Evolutionary conservation across 1,140 invertebrate genomes (phyloP).

Genomic region (Drosophila setifemur): DNA sequence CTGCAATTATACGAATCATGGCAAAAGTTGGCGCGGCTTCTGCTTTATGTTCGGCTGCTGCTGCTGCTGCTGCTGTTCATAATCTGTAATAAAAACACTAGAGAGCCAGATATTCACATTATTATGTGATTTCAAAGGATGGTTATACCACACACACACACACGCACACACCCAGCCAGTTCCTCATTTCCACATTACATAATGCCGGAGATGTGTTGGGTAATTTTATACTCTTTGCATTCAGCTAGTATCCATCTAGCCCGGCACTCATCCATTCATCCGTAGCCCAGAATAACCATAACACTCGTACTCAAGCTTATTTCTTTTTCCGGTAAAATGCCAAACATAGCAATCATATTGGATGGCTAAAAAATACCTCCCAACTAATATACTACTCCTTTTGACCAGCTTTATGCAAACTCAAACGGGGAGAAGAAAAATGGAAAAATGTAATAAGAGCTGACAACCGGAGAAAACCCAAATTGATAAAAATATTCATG

Average conservation of each 20-base stretch:
- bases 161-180: background rate
- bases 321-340: constrained; percentile 1
- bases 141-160: constrained; percentile 50
- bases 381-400: constrained; percentile 21
- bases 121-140: constrained; percentile 79
- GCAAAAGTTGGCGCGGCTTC: constrained; percentile 58
- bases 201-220: constrained; percentile 61
- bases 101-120: constrained; percentile 44
- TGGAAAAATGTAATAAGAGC: background rate
- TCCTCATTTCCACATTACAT: constrained; percentile 60
- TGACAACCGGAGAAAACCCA: no score
- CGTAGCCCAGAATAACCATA: constrained; percentile 39
- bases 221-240: constrained; percentile 63
- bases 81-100: constrained; percentile 74
- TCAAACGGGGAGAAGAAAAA: background rate
- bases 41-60: constrained; percentile 66
- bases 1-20: constrained; percentile 79
- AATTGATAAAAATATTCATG: constrained; percentile 48
- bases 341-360: constrained; percentile 12
- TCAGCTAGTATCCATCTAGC: constrained; percentile 12
- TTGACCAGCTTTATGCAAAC: constrained; percentile 4
- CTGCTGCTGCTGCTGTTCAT: constrained; percentile 53
- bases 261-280: constrained; percentile 30
- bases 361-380: constrained; percentile 13
- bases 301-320: constrained; percentile 17